Conservation (phyloP, 2,888 invertebrate species). For the Sicus ferrugineus region DNA sequence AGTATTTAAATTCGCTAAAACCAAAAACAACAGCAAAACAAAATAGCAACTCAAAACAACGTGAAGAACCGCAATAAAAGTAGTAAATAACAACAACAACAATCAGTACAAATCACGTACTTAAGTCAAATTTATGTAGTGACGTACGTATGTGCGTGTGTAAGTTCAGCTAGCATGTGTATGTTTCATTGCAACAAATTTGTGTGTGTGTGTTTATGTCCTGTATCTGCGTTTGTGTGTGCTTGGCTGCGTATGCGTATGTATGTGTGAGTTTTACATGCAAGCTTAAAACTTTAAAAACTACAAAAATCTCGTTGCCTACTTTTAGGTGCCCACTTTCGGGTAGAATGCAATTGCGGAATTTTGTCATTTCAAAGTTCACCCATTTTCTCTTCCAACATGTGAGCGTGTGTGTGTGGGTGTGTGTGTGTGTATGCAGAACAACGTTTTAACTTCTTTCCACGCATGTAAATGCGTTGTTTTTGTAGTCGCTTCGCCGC, state of each 20-base stretch:
- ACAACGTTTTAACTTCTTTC: slow-evolving; percentile 21
- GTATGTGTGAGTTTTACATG: neutral
- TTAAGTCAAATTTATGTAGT: slow-evolving; percentile 13
- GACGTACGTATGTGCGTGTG: neutral
- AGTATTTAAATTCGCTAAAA: slow-evolving; percentile 22
- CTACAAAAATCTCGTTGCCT: slow-evolving; percentile 24
- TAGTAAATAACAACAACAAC: neutral
- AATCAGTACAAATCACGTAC: slow-evolving; percentile 29
- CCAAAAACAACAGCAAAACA: neutral
- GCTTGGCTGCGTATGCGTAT: neutral
- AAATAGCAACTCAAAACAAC: neutral
- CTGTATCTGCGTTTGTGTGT: neutral
- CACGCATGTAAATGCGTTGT: slow-evolving; percentile 18
- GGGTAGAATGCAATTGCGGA: neutral
- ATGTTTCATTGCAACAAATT: neutral
- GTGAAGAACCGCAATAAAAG: neutral
- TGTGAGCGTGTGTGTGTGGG: neutral
- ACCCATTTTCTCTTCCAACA: no score
- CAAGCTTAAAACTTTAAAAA: slow-evolving; percentile 26
- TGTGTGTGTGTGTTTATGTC: slow-evolving; percentile 1
- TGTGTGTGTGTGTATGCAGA: neutral
- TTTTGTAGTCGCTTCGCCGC: neutral
- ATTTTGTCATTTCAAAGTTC: neutral
- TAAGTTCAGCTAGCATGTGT: no score
- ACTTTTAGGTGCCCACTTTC: slow-evolving; percentile 10